Percentiles rank a stretch among this genome's conserved stretches.
These are phyloP conservation scores for Fistularia commersonii DNA, from an alignment of 2,797 vertebrate genomes.

Conservation along the genomic window DNA sequence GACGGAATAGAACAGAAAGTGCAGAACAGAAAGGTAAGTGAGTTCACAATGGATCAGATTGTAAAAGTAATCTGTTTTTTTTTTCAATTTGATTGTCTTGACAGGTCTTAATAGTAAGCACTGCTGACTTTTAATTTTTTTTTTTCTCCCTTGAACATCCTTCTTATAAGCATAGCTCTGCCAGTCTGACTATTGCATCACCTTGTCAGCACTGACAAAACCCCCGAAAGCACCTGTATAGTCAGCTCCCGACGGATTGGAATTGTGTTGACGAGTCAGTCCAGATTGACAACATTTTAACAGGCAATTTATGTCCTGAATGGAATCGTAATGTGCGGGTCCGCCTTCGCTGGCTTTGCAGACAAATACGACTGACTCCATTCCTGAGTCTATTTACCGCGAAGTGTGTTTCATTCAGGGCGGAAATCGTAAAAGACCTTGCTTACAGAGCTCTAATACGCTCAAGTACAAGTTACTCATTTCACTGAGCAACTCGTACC, in stretches of 20 bases:
- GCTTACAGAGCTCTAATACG: too few relatives aligned
- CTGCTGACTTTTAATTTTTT: conserved; percentile 51
- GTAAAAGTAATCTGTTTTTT: conserved; percentile 49
- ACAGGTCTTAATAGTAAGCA: conserved; percentile 41
- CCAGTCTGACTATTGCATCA: conserved; percentile 33
- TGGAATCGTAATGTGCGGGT: conserved; percentile 23
- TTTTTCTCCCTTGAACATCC: conserved; percentile 5
- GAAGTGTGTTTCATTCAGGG: too few relatives aligned
- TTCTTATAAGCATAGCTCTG: conserved; percentile 26
- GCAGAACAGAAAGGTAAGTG: conserved; percentile 36
- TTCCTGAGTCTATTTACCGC: background rate
- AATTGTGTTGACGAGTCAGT: conserved; percentile 15
- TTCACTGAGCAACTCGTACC: too few relatives aligned
- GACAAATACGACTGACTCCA: background rate
- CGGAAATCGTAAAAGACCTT: too few relatives aligned
- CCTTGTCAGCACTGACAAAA: conserved; percentile 36
- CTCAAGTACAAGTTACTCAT: too few relatives aligned
- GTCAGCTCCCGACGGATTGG: conserved; percentile 39
- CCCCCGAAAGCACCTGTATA: conserved; percentile 21
- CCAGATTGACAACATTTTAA: conserved; percentile 23
- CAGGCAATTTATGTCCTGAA: conserved; percentile 26
- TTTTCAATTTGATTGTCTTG: conserved; percentile 13
- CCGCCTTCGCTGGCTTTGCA: too few relatives aligned
- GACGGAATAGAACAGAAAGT: conserved; percentile 5
- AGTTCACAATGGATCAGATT: conserved; percentile 36